Conservation (phyloP, 2,888 invertebrate species). For the Eubasilissa splendida region DNA sequence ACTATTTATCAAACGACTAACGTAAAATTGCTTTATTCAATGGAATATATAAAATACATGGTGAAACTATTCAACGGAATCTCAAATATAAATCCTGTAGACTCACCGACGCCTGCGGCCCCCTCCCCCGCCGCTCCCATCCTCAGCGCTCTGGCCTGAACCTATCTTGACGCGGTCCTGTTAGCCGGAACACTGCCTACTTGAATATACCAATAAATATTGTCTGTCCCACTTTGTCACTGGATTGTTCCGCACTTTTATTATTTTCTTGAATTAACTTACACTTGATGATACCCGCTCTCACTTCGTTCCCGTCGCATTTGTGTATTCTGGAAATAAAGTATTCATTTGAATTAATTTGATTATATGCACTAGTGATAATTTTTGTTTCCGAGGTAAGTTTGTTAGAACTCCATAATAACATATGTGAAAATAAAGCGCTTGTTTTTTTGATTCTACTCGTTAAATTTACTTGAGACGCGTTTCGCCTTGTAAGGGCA, state of each 20-base stretch:
- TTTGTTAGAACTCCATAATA: too few relatives aligned
- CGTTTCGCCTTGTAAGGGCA: too few relatives aligned
- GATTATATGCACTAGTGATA: too few relatives aligned
- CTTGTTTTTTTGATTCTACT: too few relatives aligned
- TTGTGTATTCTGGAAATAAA: too few relatives aligned
- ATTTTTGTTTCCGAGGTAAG: too few relatives aligned
- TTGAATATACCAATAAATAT: not conserved
- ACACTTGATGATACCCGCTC: not conserved
- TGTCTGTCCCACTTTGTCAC: not conserved
- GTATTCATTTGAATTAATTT: too few relatives aligned
- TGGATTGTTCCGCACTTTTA: not conserved
- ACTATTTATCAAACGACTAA: too few relatives aligned
- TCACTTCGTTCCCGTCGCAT: too few relatives aligned
- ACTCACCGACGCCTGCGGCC: constrained; percentile 71
- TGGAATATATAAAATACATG: not conserved
- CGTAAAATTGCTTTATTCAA: too few relatives aligned
- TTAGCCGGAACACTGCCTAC: constrained; percentile 13
- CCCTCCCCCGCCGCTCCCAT: constrained; percentile 68
- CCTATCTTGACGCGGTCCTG: constrained; percentile 69
- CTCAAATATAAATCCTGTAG: not conserved
- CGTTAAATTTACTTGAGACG: too few relatives aligned
- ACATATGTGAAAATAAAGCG: too few relatives aligned
- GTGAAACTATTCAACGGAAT: not conserved
- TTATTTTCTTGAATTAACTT: not conserved
- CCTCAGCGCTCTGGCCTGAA: constrained; percentile 71